Evolutionary conservation across 1,140 invertebrate genomes (phyloP).

Genomic region (Venturia canescens): DNA sequence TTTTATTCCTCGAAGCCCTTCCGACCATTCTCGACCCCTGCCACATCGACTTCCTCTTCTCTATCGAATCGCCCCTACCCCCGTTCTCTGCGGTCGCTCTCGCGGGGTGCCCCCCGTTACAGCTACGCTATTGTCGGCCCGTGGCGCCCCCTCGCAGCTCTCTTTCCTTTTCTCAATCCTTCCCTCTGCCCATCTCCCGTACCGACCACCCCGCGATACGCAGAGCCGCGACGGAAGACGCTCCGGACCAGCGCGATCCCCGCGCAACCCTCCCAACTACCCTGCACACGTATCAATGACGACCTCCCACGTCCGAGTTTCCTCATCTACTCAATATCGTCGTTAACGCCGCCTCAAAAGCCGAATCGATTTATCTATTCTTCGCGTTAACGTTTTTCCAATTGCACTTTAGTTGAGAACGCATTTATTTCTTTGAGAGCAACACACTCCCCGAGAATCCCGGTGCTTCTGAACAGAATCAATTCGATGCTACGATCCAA

Average conservation of each 20-base stretch:
- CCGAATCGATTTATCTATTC: not conserved
- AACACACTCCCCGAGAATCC: too few relatives aligned
- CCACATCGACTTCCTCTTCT: constrained; percentile 48
- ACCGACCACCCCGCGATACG: constrained; percentile 37
- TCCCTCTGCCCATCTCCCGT: constrained; percentile 44
- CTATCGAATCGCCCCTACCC: constrained; percentile 35
- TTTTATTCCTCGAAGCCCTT: constrained; percentile 39
- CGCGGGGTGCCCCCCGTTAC: constrained; percentile 14
- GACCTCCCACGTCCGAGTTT: not conserved
- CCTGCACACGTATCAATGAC: not conserved
- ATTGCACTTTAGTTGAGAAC: too few relatives aligned
- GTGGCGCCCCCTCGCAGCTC: constrained; percentile 53
- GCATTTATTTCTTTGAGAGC: too few relatives aligned
- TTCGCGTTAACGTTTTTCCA: too few relatives aligned
- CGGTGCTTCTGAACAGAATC: too few relatives aligned
- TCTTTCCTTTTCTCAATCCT: constrained; percentile 42
- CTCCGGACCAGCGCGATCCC: not conserved
- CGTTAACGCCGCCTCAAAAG: not conserved
- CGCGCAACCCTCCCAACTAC: not conserved
- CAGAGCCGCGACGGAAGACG: constrained; percentile 20
- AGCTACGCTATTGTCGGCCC: not conserved
- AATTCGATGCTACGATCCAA: too few relatives aligned
- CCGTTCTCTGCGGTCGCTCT: constrained; percentile 37
- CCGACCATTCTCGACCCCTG: constrained; percentile 49
- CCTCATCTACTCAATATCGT: not conserved